These are phyloP conservation scores for Neofelis nebulosa DNA, from an alignment of 2,113 vertebrate genomes.

Conservation along the genomic window DNA sequence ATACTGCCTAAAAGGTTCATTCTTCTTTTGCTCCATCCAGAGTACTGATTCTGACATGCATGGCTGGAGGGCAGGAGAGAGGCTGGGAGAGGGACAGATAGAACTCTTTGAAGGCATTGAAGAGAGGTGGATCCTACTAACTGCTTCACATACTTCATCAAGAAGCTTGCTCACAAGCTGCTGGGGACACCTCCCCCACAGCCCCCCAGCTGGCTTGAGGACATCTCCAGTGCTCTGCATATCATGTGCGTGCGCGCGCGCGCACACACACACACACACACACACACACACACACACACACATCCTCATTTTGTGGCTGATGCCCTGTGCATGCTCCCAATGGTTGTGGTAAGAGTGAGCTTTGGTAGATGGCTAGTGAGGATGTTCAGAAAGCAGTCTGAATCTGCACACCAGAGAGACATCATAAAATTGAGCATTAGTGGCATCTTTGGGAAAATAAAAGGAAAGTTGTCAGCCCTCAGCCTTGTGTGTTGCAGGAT, in stretches of 20 bases:
- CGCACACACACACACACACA: no score
- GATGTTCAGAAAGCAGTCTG: neutral
- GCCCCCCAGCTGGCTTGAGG: neutral
- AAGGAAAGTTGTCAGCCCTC: neutral
- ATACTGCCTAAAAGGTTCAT: neutral
- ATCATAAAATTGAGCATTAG: neutral
- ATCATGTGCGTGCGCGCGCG: fast-evolving
- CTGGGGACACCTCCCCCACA: neutral
- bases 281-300: neutral
- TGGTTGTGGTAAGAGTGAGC: neutral
- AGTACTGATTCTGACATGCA: neutral
- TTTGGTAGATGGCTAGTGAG: neutral
- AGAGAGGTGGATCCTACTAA: neutral
- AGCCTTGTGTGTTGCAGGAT: neutral
- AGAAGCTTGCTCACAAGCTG: neutral
- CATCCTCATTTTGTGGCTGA: neutral
- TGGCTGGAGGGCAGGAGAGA: neutral
- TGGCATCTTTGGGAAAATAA: neutral
- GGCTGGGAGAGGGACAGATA: neutral
- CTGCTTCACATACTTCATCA: neutral
- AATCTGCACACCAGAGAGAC: neutral
- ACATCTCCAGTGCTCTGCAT: neutral
- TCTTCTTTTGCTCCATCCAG: neutral
- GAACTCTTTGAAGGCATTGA: neutral
- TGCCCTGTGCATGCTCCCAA: neutral